Evolutionary conservation across 2,797 vertebrate genomes (phyloP).

Genomic region (Peromyscus aztecus): DNA sequence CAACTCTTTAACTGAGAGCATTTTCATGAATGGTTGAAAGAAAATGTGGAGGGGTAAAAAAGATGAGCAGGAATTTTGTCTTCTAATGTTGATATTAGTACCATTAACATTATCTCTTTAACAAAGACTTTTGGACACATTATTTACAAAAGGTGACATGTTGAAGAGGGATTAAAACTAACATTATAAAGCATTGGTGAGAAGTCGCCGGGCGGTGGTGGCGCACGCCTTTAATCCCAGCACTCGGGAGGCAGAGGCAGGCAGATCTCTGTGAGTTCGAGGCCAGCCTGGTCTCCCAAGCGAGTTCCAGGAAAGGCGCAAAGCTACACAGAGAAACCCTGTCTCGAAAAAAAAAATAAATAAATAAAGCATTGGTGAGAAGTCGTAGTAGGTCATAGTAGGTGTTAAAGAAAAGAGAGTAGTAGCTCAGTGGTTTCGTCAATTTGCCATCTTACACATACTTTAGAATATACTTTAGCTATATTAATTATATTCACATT

Average conservation of each 20-base stretch:
- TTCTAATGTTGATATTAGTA: not conserved
- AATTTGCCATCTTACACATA: not conserved
- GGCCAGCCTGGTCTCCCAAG: too few species aligned
- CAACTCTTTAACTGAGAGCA: not conserved
- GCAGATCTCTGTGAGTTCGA: too few species aligned
- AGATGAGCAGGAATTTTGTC: not conserved
- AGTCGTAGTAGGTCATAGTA: not conserved
- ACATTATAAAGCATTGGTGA: conserved; percentile 22
- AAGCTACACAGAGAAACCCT: too few species aligned
- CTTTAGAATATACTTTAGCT: not conserved
- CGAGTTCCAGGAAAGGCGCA: too few species aligned
- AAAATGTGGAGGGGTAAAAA: not conserved
- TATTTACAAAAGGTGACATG: conserved; percentile 2
- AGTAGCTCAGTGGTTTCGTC: not conserved
- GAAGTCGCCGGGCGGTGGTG: too few species aligned
- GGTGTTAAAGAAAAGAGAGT: conserved; percentile 5
- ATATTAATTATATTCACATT: conserved; percentile 11
- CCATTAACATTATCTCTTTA: not conserved
- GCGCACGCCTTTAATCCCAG: too few species aligned
- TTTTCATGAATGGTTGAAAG: conserved; percentile 14
- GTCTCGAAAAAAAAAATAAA: too few species aligned
- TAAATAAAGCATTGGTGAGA: not conserved
- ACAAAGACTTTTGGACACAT: conserved; percentile 13
- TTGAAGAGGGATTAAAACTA: conserved; percentile 16
- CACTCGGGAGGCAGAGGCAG: too few species aligned